Evolutionary conservation across 2,113 vertebrate species (phyloP).

Genomic region (Mormyrus lacerda): DNA sequence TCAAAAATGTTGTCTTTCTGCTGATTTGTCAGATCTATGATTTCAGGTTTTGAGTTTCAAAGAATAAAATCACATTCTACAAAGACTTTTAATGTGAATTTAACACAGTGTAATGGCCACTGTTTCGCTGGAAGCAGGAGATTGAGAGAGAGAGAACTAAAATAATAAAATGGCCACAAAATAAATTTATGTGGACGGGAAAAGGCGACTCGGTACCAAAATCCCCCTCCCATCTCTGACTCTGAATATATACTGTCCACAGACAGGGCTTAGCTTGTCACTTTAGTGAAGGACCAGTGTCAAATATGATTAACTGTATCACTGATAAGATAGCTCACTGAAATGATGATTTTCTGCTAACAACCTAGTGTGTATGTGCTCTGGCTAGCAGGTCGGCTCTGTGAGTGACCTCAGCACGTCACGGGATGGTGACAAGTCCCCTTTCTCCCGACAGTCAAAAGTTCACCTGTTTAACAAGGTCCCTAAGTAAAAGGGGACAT

Average conservation of each 20-base stretch:
- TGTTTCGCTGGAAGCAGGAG: background rate
- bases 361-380: background rate
- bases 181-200: background rate
- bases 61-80: background rate
- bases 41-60: background rate
- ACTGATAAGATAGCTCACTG: background rate
- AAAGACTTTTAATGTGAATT: background rate
- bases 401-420: background rate
- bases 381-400: background rate
- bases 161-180: background rate
- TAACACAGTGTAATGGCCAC: background rate
- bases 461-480: background rate
- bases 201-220: background rate
- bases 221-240: background rate
- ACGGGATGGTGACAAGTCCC: background rate
- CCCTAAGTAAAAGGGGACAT: background rate
- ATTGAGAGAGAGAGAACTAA: background rate
- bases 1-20: background rate
- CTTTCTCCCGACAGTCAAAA: background rate
- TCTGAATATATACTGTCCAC: background rate
- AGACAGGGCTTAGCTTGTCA: background rate
- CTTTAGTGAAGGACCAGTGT: background rate
- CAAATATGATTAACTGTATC: background rate
- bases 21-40: background rate
- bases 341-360: background rate